These are phyloP conservation scores for Rhincodon typus DNA, from an alignment of 2,797 vertebrate species.

Conservation along the genomic window DNA sequence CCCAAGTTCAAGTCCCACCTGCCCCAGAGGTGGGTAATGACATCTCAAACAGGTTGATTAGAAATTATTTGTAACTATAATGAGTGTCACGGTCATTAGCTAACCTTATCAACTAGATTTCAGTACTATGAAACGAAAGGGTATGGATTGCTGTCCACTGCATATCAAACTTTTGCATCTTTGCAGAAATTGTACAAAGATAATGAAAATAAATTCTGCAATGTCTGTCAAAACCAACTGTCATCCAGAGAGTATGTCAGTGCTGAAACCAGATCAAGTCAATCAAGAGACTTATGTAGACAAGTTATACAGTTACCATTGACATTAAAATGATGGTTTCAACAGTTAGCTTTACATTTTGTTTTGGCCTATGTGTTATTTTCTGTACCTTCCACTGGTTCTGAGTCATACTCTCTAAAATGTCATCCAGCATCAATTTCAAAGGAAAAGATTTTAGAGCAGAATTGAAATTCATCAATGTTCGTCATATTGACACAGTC, in stretches of 20 bases:
- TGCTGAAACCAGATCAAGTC: background rate
- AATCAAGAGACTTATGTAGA: background rate
- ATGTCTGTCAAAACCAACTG: background rate
- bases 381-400: background rate
- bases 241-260: background rate
- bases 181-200: background rate
- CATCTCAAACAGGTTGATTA: too few species aligned
- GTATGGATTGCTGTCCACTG: background rate
- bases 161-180: background rate
- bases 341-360: background rate
- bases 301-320: background rate
- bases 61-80: background rate
- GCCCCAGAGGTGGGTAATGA: too few species aligned
- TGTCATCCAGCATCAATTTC: conserved; percentile 10
- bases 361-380: background rate
- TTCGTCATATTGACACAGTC: conserved; percentile 33
- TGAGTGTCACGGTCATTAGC: too few species aligned
- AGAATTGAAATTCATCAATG: conserved; percentile 30
- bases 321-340: background rate
- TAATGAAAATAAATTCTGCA: background rate
- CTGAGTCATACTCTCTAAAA: conserved; percentile 26
- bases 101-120: background rate
- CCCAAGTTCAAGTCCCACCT: too few species aligned
- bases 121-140: too few species aligned
- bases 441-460: conserved; percentile 21